phyloP scores from a whole-genome alignment of 2,797 vertebrate genomes.

The Fundulus diaphanus region DNA sequence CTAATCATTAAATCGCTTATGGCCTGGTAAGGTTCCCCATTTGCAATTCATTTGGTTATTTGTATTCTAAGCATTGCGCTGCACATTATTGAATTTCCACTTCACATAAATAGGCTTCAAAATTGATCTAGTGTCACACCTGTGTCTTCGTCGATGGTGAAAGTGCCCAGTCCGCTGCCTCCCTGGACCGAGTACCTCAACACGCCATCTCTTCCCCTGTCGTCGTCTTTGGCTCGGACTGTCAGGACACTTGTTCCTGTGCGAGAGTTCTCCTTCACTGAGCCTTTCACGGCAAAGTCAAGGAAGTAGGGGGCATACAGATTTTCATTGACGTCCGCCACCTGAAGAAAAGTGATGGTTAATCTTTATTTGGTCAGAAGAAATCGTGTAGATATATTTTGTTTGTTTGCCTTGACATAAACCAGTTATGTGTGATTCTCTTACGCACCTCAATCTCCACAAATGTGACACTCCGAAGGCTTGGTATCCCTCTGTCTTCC shows the following conservation, averaged over 20 bases:
- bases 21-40: constrained; percentile 17
- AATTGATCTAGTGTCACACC: constrained; percentile 84
- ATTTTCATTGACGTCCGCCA: constrained; percentile 96
- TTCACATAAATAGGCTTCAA: constrained; percentile 64
- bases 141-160: constrained; percentile 95
- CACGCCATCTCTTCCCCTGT: constrained; percentile 88
- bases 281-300: constrained; percentile 88
- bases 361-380: constrained; percentile 21
- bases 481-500: constrained; percentile 88
- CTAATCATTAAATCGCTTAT: background rate
- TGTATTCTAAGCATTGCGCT: constrained; percentile 45
- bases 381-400: background rate
- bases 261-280: constrained; percentile 92
- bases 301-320: constrained; percentile 89
- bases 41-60: constrained; percentile 23
- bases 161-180: constrained; percentile 92
- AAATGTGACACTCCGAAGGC: constrained; percentile 87
- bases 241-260: constrained; percentile 89
- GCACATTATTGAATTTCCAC: constrained; percentile 61
- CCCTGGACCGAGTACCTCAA: constrained; percentile 91
- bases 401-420: background rate
- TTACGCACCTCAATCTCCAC: constrained; percentile 87
- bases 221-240: constrained; percentile 90
- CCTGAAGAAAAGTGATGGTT: constrained; percentile 55
- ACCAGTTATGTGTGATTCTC: background rate